phyloP scores from a whole-genome alignment of 2,888 invertebrate species.

The Melipona beecheii region DNA sequence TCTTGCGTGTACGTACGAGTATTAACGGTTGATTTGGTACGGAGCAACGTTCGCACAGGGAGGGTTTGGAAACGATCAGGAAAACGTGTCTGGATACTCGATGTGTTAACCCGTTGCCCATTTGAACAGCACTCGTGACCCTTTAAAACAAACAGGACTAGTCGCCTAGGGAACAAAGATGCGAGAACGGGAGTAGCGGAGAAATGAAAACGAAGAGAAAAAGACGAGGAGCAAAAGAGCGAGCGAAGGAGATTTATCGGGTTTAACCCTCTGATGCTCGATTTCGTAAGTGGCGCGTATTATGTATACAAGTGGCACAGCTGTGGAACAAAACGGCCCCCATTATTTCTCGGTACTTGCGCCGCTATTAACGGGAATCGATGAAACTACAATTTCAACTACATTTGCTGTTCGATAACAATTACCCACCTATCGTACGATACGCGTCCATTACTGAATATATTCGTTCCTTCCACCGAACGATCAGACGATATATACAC shows the following conservation, averaged over 20 bases:
- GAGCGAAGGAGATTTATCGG: slow-evolving; percentile 63
- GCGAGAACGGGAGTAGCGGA: slow-evolving; percentile 37
- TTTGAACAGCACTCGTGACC: slow-evolving; percentile 79
- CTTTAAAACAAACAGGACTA: slow-evolving; percentile 81
- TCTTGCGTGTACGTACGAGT: slow-evolving; percentile 40
- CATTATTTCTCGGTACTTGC: slow-evolving; percentile 53
- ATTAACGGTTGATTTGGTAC: slow-evolving; percentile 71
- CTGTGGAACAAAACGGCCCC: slow-evolving; percentile 69
- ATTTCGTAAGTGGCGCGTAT: slow-evolving; percentile 63
- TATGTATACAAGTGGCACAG: slow-evolving; percentile 70
- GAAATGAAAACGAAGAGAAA: slow-evolving; percentile 53
- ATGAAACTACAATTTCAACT: slow-evolving; percentile 20
- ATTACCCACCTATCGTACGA: slow-evolving; percentile 37
- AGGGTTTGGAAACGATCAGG: slow-evolving; percentile 52
- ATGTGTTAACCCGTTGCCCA: slow-evolving; percentile 81
- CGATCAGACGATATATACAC: not conserved
- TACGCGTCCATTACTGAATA: slow-evolving; percentile 8
- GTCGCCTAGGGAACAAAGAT: slow-evolving; percentile 75
- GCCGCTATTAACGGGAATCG: slow-evolving; percentile 41
- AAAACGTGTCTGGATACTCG: slow-evolving; percentile 71
- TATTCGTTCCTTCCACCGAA: not conserved
- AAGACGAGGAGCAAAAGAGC: slow-evolving; percentile 51
- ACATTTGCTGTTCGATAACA: slow-evolving; percentile 45
- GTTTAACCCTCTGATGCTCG: slow-evolving; percentile 58
- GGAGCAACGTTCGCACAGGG: slow-evolving; percentile 41